phyloP scores from a whole-genome alignment of 1,140 invertebrate species.

The Neomicropteryx cornuta region DNA sequence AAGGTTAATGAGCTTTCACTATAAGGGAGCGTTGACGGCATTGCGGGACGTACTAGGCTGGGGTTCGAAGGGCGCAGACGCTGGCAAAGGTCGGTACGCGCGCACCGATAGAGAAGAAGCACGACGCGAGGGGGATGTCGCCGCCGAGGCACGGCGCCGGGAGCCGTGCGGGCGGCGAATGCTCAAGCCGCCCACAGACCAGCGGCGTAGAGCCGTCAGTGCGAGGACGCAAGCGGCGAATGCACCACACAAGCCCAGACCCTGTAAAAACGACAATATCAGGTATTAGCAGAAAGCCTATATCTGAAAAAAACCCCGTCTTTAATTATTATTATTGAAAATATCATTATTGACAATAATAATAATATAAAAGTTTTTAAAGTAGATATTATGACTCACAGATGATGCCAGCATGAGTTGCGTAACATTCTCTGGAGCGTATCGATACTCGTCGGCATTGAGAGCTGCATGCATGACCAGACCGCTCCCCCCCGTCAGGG shows the following conservation, averaged over 20 bases:
- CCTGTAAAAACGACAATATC: not conserved
- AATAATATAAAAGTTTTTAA: no score
- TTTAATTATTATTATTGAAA: no score
- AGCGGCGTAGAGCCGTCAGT: constrained; percentile 10
- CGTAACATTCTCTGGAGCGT: constrained; percentile 12
- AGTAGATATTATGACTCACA: no score
- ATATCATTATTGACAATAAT: no score
- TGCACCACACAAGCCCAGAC: not conserved
- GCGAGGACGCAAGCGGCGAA: constrained; percentile 6
- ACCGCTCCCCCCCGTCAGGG: constrained; percentile 19
- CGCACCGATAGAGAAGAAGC: no score
- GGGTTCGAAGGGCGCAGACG: no score
- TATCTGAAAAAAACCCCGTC: no score
- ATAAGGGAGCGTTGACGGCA: constrained; percentile 25
- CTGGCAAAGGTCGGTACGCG: no score
- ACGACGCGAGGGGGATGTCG: no score
- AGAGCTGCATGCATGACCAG: constrained; percentile 19
- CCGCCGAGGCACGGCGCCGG: constrained; percentile 21
- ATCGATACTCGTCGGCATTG: constrained; percentile 14
- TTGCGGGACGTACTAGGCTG: constrained; percentile 19
- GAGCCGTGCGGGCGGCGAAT: constrained; percentile 6
- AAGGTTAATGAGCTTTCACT: constrained; percentile 24
- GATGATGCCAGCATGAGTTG: constrained; percentile 16
- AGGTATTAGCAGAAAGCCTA: no score
- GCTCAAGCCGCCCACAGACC: constrained; percentile 6